Percentiles rank a stretch among this genome's conserved stretches.
Evolutionary conservation across 2,888 invertebrate species (phyloP).

Genomic region (Calameuta filiformis): DNA sequence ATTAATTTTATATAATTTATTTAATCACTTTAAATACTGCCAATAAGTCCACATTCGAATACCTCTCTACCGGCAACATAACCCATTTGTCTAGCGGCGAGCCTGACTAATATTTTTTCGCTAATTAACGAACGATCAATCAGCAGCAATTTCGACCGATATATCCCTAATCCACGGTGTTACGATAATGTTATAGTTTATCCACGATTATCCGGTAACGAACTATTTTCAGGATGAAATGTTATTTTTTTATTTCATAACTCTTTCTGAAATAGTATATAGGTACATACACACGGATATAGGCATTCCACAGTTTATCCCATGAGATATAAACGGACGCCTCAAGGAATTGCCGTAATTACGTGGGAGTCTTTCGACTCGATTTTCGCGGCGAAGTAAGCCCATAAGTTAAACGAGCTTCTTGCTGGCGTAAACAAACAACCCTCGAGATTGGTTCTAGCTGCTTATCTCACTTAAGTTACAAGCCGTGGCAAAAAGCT

Average conservation of each 20-base stretch:
- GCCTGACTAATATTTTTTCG: too few species aligned
- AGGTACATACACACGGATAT: background rate
- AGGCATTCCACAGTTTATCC: background rate
- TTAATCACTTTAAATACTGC: background rate
- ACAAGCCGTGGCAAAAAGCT: slow-evolving; percentile 4
- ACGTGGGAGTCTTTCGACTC: background rate
- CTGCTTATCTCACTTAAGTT: slow-evolving; percentile 1
- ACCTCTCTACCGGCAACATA: background rate
- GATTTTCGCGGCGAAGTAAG: background rate
- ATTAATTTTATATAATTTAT: background rate
- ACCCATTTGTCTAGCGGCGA: background rate
- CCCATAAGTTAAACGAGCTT: slow-evolving; percentile 13
- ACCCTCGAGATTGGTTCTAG: background rate
- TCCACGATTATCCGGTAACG: background rate
- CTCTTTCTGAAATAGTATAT: background rate
- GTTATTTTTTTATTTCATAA: background rate
- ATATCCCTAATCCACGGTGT: background rate
- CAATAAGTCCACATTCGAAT: background rate
- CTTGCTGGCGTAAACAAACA: slow-evolving; percentile 12
- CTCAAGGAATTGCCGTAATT: background rate
- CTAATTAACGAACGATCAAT: too few species aligned
- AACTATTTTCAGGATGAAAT: background rate
- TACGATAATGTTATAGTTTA: background rate
- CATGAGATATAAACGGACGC: background rate
- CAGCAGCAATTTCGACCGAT: background rate